These are phyloP conservation scores for Pseudochirops corinnae DNA, from an alignment of 2,797 vertebrate genomes.

Conservation along the genomic window DNA sequence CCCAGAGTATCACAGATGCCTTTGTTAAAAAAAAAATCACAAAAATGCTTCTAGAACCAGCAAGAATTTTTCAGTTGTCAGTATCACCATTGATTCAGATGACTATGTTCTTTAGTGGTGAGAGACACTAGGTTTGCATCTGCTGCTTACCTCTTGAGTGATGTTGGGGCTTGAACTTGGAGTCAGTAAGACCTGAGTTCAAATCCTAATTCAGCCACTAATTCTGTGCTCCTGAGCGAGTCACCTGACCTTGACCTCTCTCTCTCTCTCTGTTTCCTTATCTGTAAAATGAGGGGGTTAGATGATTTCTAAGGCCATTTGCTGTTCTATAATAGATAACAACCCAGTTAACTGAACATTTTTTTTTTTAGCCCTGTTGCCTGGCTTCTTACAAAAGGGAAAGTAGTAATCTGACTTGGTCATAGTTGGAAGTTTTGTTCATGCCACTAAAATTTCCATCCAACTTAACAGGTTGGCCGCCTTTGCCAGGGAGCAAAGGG, in stretches of 20 bases:
- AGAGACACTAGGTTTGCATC: not conserved
- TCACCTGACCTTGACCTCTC: not conserved
- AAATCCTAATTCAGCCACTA: not conserved
- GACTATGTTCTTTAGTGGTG: not conserved
- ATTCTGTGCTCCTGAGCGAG: not conserved
- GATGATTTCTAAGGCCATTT: not conserved
- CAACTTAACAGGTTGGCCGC: not conserved
- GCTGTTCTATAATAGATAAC: not conserved
- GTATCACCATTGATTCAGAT: not conserved
- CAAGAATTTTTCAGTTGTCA: not conserved
- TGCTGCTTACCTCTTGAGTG: not conserved
- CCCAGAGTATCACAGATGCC: not conserved
- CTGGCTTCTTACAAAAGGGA: slow-evolving; percentile 45
- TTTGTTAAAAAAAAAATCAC: slow-evolving; percentile 44
- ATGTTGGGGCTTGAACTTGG: not conserved
- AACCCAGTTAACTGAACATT: not conserved
- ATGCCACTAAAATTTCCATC: slow-evolving; percentile 20
- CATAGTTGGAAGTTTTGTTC: slow-evolving; percentile 73
- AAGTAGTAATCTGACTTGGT: slow-evolving; percentile 52
- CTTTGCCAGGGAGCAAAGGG: slow-evolving; percentile 38
- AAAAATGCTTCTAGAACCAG: slow-evolving; percentile 6
- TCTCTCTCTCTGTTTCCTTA: not conserved
- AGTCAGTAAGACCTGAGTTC: not conserved
- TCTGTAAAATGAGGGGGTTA: not conserved
- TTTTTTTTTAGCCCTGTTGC: not conserved